phyloP scores from a whole-genome alignment of 1,140 invertebrate genomes.

The Drosophila willistoni region DNA sequence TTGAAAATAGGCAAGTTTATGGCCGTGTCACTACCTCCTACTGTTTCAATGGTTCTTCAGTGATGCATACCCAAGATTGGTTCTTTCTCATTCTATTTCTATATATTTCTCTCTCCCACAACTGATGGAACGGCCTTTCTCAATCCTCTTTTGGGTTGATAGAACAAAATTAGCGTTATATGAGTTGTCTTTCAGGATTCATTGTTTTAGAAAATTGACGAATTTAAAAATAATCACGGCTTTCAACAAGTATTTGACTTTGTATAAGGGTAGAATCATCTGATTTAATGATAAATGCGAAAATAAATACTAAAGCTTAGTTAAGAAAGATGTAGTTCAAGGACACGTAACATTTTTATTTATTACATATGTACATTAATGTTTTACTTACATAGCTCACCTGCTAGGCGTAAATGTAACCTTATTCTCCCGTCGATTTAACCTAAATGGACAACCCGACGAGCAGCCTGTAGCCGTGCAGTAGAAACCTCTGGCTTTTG shows the following conservation, averaged over 20 bases:
- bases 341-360: conserved; percentile 7
- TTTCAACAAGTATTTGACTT: conserved; percentile 47
- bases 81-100: background rate
- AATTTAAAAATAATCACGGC: conserved; percentile 43
- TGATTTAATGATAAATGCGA: background rate
- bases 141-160: conserved; percentile 40
- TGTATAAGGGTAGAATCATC: background rate
- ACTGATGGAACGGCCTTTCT: background rate
- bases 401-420: conserved; percentile 57
- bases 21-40: conserved; percentile 59
- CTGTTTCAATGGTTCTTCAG: conserved; percentile 41
- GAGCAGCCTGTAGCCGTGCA: conserved; percentile 57
- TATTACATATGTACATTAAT: too few relatives aligned
- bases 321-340: conserved; percentile 16
- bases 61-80: background rate
- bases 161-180: conserved; percentile 76
- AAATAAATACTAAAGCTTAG: background rate
- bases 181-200: conserved; percentile 65
- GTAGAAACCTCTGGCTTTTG: conserved; percentile 66
- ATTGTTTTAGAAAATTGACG: conserved; percentile 62
- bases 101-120: background rate
- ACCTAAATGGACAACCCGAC: conserved; percentile 63
- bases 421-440: conserved; percentile 62
- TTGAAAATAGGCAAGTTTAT: conserved; percentile 51
- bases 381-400: conserved; percentile 27